phyloP scores from a whole-genome alignment of 2,113 vertebrate genomes.

The Dermatemys mawii region DNA sequence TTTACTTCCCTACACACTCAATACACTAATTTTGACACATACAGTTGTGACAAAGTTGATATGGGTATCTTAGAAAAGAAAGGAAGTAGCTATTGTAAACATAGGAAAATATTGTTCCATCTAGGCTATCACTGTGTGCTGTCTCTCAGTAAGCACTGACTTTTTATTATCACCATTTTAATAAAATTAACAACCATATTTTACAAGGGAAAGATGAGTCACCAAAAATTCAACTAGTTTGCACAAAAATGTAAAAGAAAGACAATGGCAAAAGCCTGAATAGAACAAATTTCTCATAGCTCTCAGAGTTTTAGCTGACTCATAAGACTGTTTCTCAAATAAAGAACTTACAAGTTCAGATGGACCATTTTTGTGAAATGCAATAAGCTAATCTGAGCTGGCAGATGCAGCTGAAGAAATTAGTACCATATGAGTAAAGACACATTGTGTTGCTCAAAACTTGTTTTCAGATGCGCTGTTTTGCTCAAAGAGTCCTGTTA shows the following conservation, averaged over 20 bases:
- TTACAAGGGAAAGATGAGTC: not conserved
- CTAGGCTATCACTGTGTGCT: not conserved
- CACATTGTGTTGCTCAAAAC: not conserved
- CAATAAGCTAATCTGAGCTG: constrained; percentile 6
- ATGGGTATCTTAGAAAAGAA: too few species aligned
- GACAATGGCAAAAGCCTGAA: not conserved
- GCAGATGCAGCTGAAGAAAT: constrained; percentile 11
- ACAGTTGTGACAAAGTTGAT: too few species aligned
- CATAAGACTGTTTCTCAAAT: not conserved
- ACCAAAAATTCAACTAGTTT: not conserved
- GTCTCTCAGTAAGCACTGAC: not conserved
- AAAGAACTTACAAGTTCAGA: not conserved
- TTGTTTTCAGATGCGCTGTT: too few species aligned
- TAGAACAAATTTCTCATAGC: not conserved
- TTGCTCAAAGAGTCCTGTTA: not conserved
- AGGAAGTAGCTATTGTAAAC: not conserved
- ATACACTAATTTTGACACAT: not conserved
- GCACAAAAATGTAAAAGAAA: not conserved
- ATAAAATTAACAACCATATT: not conserved
- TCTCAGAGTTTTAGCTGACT: not conserved
- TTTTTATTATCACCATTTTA: not conserved
- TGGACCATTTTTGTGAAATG: not conserved
- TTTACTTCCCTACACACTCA: not conserved
- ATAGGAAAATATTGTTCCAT: not conserved
- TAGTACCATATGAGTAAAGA: not conserved